These are phyloP conservation scores for Arrhamphus sclerolepis DNA, from an alignment of 2,797 vertebrate genomes.

Conservation along the genomic window DNA sequence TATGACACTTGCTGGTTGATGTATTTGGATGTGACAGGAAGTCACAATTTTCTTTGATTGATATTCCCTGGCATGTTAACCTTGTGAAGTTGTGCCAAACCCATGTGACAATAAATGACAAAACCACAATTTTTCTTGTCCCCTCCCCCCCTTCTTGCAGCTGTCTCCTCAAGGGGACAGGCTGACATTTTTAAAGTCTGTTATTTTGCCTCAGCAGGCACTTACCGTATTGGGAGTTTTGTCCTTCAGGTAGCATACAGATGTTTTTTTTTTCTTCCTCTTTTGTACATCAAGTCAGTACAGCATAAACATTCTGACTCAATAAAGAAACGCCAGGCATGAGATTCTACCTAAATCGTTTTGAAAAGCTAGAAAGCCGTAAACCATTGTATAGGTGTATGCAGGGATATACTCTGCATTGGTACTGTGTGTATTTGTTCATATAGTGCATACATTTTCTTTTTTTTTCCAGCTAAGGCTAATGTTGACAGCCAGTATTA, in stretches of 20 bases:
- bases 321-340: conserved; percentile 18
- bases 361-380: conserved; percentile 3
- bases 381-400: conserved; percentile 13
- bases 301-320: background rate
- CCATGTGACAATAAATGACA: conserved; percentile 71
- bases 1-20: conserved; percentile 52
- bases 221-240: conserved; percentile 52
- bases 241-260: conserved; percentile 64
- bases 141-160: conserved; percentile 24
- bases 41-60: conserved; percentile 65
- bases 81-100: conserved; percentile 63
- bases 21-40: conserved; percentile 64
- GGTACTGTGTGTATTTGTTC: conserved; percentile 9
- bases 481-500: background rate
- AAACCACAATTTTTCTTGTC: conserved; percentile 53
- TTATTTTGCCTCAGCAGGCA: conserved; percentile 71
- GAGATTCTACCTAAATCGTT: conserved; percentile 9
- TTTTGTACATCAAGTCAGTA: conserved; percentile 13
- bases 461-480: background rate
- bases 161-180: conserved; percentile 68
- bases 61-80: conserved; percentile 72
- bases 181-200: conserved; percentile 72
- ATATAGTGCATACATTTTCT: background rate
- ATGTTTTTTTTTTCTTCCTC: conserved; percentile 11
- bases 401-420: background rate